A percentile compares a stretch with the other conserved stretches of the same genome.
phyloP scores from a whole-genome alignment of 1,140 invertebrate genomes.

The Dendroctonus ponderosae region DNA sequence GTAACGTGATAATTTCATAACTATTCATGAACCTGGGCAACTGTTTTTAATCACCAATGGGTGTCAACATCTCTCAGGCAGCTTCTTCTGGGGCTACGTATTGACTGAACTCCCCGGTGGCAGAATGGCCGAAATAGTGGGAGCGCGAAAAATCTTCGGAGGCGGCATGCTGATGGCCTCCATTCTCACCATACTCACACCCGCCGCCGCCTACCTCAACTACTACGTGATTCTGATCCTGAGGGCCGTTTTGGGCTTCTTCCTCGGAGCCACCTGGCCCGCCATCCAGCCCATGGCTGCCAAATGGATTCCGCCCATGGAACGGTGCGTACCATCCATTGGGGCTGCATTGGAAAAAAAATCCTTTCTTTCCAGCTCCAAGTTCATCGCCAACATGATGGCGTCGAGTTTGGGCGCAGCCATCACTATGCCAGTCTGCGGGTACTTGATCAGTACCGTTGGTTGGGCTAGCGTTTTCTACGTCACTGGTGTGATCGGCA shows the following conservation, averaged over 20 bases:
- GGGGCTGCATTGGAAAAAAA: neutral
- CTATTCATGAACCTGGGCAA: neutral
- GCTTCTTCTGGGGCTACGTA: conserved; percentile 90
- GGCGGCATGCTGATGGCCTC: conserved; percentile 82
- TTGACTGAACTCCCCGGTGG: conserved; percentile 86
- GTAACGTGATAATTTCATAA: neutral
- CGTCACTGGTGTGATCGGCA: conserved; percentile 71
- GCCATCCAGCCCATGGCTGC: conserved; percentile 86
- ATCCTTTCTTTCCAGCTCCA: conserved; percentile 54
- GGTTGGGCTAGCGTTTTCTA: conserved; percentile 87
- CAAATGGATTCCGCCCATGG: conserved; percentile 86
- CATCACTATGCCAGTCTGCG: conserved; percentile 78
- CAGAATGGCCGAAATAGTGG: conserved; percentile 76
- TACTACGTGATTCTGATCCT: conserved; percentile 62
- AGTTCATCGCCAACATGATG: conserved; percentile 86
- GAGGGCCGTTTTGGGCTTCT: conserved; percentile 69
- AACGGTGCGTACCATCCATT: conserved; percentile 55
- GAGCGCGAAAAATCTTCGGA: conserved; percentile 80
- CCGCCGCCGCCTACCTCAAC: conserved; percentile 65
- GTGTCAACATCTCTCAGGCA: conserved; percentile 38
- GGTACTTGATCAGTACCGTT: conserved; percentile 71
- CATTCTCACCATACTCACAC: conserved; percentile 78
- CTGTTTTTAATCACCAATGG: too few species aligned
- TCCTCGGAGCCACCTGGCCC: conserved; percentile 85
- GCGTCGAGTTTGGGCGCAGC: conserved; percentile 81